Base-by-base conservation (phyloP, 2,888 invertebrate genomes). In the Incurvaria masculella region DNA sequence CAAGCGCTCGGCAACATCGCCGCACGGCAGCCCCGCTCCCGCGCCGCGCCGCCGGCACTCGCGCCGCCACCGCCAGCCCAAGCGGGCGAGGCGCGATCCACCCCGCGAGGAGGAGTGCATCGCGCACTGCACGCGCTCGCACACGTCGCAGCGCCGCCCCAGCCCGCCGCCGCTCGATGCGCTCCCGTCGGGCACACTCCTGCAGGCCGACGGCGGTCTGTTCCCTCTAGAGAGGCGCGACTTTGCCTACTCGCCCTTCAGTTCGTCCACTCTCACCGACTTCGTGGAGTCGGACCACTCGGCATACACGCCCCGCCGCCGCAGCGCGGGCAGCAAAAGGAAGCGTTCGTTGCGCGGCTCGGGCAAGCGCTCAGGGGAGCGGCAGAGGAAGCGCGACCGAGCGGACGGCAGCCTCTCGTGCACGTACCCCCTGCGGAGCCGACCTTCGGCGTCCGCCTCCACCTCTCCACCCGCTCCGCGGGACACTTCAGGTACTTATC, bases 201-300 rank as follows among this genome's bases (percentile, higher is more conserved):
- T 33, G 8, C 56, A 55, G 64, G n/a, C 33, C 19, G 75, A 74
- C 58, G 69, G 75, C 55, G 78, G 78, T 47, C 61, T 79, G 48
- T 63, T 76, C 51, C 79, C 79, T 14, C 62, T 79, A 47, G 79
- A 79, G 67, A 78, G 78, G 53, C 71, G 79, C 58, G 79, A 79
- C 56, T 79, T 66, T 55, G 79, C 74, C 17, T 76, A 76, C 60
- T 79, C 79, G 19, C 79, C 79, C 49, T 78, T 73, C 59, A 79
- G 79, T 57, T 74, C 78, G 46, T 76, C 79, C 41, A 75, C 78
- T 49, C 72, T 73, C 55, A 76, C 75, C 51, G 79, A 79, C 52
- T 61, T 75, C 57, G 55, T 73, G 20, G 79, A 79, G 58, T 79
- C 79, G 1, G 79, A 79, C 56, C 72, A 74, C 58, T 79, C 79